Evolutionary conservation across 1,140 invertebrate species (phyloP).

Genomic region (Cotesia typhae): DNA sequence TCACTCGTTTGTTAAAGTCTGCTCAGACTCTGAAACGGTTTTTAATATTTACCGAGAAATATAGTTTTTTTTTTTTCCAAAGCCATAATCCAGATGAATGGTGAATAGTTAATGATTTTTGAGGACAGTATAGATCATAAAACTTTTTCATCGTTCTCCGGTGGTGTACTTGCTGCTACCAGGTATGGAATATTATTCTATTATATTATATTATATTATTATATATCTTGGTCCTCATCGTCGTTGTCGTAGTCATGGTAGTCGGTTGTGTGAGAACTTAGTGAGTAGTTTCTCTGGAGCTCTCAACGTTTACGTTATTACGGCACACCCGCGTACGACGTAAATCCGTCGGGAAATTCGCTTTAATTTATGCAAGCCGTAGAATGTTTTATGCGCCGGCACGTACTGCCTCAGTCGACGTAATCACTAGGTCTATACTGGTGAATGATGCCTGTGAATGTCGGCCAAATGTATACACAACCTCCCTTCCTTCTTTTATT

Average conservation of each 20-base stretch:
- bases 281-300: not conserved
- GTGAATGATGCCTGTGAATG: constrained; percentile 17
- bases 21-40: not conserved
- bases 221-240: not conserved
- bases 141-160: not conserved
- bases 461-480: not conserved
- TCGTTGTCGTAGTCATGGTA: no score
- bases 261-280: no score
- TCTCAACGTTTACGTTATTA: constrained; percentile 35
- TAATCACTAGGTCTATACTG: constrained; percentile 35
- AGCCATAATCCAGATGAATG: no score
- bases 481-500: no score
- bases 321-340: constrained; percentile 25
- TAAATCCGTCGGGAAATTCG: constrained; percentile 39
- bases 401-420: constrained; percentile 35
- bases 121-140: no score
- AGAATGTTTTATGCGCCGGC: constrained; percentile 37
- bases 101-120: no score
- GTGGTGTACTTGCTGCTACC: not conserved
- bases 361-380: constrained; percentile 37
- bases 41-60: no score
- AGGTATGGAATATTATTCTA: no score
- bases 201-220: no score
- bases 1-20: constrained; percentile 1
- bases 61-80: no score